phyloP scores from a whole-genome alignment of 2,888 invertebrate species.

The Heliconius ismenius region DNA sequence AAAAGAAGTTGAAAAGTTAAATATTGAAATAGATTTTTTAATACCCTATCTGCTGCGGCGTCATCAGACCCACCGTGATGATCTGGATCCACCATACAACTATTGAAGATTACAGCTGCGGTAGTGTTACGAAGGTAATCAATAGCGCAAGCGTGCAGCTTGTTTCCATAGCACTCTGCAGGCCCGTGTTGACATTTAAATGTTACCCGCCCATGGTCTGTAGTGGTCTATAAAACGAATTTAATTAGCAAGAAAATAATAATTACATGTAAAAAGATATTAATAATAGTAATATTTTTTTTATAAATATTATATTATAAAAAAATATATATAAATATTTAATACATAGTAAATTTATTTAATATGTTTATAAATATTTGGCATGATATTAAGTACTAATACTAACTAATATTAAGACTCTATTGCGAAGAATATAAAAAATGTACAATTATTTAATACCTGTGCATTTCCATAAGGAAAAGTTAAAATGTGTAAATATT shows the following conservation, averaged over 20 bases:
- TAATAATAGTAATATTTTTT: no score
- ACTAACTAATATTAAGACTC: no score
- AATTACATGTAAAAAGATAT: background rate
- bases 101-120: slow-evolving; percentile 82
- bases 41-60: slow-evolving; percentile 44
- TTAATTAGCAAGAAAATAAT: background rate
- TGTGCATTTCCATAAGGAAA: slow-evolving; percentile 56
- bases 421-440: background rate
- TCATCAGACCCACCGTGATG: slow-evolving; percentile 44
- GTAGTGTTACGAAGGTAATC: slow-evolving; percentile 82
- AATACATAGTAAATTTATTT: no score
- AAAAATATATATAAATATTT: no score
- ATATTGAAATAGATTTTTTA: background rate
- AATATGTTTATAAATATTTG: no score
- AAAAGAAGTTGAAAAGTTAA: background rate
- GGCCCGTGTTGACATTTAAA: slow-evolving; percentile 90
- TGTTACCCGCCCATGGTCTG: slow-evolving; percentile 45
- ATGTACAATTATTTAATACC: slow-evolving; percentile 40
- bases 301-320: no score
- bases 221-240: slow-evolving; percentile 49
- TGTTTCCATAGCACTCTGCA: slow-evolving; percentile 89
- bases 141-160: slow-evolving; percentile 88
- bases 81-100: slow-evolving; percentile 84
- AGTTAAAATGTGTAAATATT: slow-evolving; percentile 46
- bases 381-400: no score